Percentiles rank a stretch among this genome's conserved stretches.
Conservation (phyloP, 2,797 vertebrate genomes). For the Australoheros facetus region DNA sequence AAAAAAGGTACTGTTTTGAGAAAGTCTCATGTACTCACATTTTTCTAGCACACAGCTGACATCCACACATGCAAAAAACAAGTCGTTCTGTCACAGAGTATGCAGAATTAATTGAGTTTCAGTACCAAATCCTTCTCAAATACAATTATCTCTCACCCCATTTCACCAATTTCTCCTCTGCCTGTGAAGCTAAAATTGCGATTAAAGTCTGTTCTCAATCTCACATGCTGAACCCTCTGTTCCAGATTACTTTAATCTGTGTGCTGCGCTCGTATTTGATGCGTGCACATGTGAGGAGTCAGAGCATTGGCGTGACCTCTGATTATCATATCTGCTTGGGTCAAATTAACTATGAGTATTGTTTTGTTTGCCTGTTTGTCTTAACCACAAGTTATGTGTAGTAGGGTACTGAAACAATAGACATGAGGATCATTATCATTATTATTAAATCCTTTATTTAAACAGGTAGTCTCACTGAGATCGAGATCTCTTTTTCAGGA, state of each 20-base stretch:
- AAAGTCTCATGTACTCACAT: not conserved
- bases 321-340: not conserved
- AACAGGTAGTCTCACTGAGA: no score
- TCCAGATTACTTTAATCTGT: conserved; percentile 68
- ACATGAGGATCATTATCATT: no score
- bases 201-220: conserved; percentile 48
- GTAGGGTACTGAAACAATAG: not conserved
- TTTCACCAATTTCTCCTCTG: not conserved
- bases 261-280: conserved; percentile 1
- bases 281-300: not conserved
- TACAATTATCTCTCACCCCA: conserved; percentile 16
- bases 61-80: not conserved
- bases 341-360: not conserved
- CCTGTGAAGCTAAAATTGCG: conserved; percentile 23
- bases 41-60: not conserved
- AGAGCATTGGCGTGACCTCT: conserved; percentile 12
- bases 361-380: not conserved
- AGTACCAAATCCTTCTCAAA: conserved; percentile 35
- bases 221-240: conserved; percentile 25
- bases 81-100: not conserved
- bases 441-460: no score
- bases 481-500: no score
- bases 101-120: conserved; percentile 9
- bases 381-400: not conserved
- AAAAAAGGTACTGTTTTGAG: not conserved